A percentile compares a stretch with the other conserved stretches of the same genome.
These are phyloP conservation scores for Lemur catta DNA, from an alignment of 2,797 vertebrate species.

Conservation along the genomic window DNA sequence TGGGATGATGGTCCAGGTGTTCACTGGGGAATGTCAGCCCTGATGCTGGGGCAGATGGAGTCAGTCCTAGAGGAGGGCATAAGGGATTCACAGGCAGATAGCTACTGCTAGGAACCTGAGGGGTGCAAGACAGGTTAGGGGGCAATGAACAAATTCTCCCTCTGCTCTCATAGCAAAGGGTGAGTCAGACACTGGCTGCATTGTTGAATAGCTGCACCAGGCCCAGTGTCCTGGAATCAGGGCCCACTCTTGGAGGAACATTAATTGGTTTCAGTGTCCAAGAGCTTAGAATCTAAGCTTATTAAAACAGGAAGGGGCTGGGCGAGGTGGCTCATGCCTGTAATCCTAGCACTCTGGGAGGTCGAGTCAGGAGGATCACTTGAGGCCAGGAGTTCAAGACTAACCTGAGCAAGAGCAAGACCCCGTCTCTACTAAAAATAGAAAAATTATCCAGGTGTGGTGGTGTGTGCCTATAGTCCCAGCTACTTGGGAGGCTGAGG, in stretches of 20 bases:
- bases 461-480: too few species aligned
- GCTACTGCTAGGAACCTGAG: not conserved
- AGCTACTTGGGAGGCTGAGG: too few species aligned
- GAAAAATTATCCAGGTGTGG: too few species aligned
- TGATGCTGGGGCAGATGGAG: not conserved
- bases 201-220: not conserved
- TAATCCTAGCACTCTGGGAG: too few species aligned
- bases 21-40: not conserved
- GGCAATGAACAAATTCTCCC: not conserved
- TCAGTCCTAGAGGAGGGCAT: not conserved
- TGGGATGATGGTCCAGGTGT: not conserved
- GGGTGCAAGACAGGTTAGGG: not conserved
- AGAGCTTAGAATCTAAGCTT: not conserved
- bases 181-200: not conserved
- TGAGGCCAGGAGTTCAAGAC: too few species aligned
- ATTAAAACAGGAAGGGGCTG: not conserved
- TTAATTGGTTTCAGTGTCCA: not conserved
- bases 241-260: not conserved
- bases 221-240: not conserved
- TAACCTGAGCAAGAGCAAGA: too few species aligned
- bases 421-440: too few species aligned
- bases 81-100: not conserved
- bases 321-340: too few species aligned
- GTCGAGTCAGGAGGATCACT: too few species aligned
- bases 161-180: slow-evolving; percentile 5